phyloP scores from a whole-genome alignment of 2,113 vertebrate species.

The Puntigrus tetrazona region DNA sequence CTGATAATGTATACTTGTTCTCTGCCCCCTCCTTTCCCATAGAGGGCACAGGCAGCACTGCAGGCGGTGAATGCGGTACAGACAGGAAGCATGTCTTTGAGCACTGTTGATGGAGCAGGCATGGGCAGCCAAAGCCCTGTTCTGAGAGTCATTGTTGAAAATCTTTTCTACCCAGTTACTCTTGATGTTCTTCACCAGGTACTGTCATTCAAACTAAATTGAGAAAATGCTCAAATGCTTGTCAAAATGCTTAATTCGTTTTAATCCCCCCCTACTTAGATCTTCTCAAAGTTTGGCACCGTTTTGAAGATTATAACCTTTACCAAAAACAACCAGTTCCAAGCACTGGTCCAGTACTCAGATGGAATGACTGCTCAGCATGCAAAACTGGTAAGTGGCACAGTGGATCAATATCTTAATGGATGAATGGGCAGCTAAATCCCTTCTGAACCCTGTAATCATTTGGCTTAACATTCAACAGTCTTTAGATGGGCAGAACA shows the following conservation, averaged over 20 bases:
- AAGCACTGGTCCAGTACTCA: constrained; percentile 91
- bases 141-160: constrained; percentile 93
- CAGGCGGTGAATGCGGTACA: constrained; percentile 92
- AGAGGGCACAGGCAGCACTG: constrained; percentile 94
- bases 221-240: too few species aligned
- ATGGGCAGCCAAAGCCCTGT: constrained; percentile 85
- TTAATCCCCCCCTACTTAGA: constrained; percentile 71
- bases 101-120: constrained; percentile 67
- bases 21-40: constrained; percentile 30
- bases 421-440: background rate
- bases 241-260: background rate
- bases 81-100: constrained; percentile 80
- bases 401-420: background rate
- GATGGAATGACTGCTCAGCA: constrained; percentile 92
- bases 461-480: constrained; percentile 54
- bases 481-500: constrained; percentile 97
- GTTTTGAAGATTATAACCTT: constrained; percentile 98
- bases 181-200: constrained; percentile 98
- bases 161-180: constrained; percentile 96
- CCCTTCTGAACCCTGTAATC: constrained; percentile 13
- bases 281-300: constrained; percentile 97
- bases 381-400: constrained; percentile 85
- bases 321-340: constrained; percentile 98
- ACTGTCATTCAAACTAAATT: background rate
- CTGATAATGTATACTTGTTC: constrained; percentile 1